These are phyloP conservation scores for Condylura cristata DNA, from an alignment of 2,113 vertebrate species.

Conservation along the genomic window DNA sequence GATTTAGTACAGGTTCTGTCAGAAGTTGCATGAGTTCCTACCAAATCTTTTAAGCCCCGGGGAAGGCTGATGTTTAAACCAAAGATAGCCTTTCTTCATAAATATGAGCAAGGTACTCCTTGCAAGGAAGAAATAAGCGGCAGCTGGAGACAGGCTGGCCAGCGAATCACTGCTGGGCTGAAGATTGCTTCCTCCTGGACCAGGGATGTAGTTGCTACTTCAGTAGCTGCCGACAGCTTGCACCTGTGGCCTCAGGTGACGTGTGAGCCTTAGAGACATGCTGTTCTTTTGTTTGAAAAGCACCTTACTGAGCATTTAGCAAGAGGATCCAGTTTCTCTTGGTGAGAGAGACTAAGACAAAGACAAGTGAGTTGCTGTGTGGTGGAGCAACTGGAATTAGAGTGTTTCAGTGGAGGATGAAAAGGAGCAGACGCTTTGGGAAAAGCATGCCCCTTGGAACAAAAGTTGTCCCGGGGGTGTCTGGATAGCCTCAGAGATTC, in stretches of 20 bases:
- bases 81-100: background rate
- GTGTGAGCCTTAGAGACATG: background rate
- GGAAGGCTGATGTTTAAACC: background rate
- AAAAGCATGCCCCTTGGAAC: background rate
- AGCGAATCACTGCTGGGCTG: background rate
- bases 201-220: background rate
- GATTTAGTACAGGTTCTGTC: constrained; percentile 18
- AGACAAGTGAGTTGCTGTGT: background rate
- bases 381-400: background rate
- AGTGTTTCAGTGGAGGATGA: background rate
- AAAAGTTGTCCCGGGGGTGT: background rate
- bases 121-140: background rate
- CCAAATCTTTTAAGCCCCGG: background rate
- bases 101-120: background rate
- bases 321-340: background rate
- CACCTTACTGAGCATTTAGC: background rate
- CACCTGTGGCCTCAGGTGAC: constrained; percentile 20
- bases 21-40: constrained; percentile 38
- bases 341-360: background rate
- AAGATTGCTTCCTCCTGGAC: background rate
- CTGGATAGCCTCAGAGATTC: background rate
- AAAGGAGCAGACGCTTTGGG: background rate
- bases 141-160: background rate
- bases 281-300: constrained; percentile 59
- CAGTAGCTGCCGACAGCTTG: background rate